phyloP scores from a whole-genome alignment of 1,140 invertebrate species.

The Aphelinus atriplicis region DNA sequence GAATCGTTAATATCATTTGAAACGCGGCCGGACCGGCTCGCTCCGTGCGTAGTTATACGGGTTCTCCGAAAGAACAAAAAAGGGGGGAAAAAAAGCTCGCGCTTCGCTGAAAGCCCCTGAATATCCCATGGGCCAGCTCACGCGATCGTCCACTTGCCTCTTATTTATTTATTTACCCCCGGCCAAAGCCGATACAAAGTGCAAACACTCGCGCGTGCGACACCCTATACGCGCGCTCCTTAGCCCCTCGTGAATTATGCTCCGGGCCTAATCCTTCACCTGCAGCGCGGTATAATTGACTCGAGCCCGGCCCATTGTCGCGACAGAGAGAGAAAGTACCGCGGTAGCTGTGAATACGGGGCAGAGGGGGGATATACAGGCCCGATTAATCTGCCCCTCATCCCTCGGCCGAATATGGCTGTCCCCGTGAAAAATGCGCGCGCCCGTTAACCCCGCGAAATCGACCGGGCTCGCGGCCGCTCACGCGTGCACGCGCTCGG shows the following conservation, averaged over 20 bases:
- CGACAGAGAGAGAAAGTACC: too few species aligned
- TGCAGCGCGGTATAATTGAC: constrained; percentile 16
- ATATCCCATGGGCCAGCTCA: not conserved
- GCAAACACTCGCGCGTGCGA: not conserved
- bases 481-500: not conserved
- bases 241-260: not conserved
- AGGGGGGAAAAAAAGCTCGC: not conserved
- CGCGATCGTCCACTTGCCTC: not conserved
- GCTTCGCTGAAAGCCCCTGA: not conserved
- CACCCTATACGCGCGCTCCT: not conserved
- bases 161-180: constrained; percentile 25
- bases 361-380: too few species aligned
- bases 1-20: too few species aligned
- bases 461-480: not conserved
- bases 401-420: too few species aligned
- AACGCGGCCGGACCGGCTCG: too few species aligned
- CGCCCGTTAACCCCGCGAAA: constrained; percentile 25
- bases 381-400: too few species aligned
- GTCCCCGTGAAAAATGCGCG: constrained; percentile 25
- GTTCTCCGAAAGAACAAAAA: too few species aligned
- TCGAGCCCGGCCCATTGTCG: not conserved
- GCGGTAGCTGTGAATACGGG: too few species aligned
- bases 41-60: too few species aligned
- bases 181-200: not conserved
- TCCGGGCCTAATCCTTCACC: constrained; percentile 17